phyloP scores from a whole-genome alignment of 2,113 vertebrate genomes.

The Blennius ocellaris region DNA sequence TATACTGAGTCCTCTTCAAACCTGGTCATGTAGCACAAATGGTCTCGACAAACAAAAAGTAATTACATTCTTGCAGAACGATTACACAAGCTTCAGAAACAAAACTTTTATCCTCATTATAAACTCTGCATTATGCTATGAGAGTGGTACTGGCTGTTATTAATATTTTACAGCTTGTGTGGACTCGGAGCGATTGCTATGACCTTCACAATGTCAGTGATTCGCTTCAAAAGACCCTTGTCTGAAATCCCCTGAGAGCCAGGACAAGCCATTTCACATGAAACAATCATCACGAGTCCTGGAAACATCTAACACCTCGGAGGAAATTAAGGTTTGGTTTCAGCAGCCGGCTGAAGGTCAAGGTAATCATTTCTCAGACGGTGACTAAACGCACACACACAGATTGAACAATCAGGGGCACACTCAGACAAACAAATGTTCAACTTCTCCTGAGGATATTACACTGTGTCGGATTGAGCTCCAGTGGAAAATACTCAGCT shows the following conservation, averaged over 20 bases:
- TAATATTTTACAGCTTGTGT: not conserved
- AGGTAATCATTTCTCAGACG: constrained; percentile 53
- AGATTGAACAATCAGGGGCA: not conserved
- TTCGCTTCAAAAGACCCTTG: constrained; percentile 14
- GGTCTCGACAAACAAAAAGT: not conserved
- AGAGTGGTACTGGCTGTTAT: not conserved
- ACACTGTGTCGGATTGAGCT: too few relatives aligned
- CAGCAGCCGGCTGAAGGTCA: constrained; percentile 58
- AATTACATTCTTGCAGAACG: not conserved
- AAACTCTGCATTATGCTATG: not conserved
- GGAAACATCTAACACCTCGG: not conserved
- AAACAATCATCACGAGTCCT: constrained; percentile 22
- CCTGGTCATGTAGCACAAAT: not conserved
- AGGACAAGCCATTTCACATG: constrained; percentile 14
- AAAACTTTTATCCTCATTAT: not conserved
- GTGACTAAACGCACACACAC: constrained; percentile 2
- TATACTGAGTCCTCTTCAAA: not conserved
- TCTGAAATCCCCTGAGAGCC: not conserved
- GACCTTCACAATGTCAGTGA: constrained; percentile 38
- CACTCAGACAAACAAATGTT: not conserved
- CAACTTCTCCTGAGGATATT: too few relatives aligned
- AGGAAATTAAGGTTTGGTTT: constrained; percentile 15
- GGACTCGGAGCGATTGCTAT: not conserved
- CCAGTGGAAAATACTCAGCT: too few relatives aligned
- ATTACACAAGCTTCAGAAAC: not conserved